Conservation (phyloP, 2,797 vertebrate species). For the Tarsius wallacei region DNA sequence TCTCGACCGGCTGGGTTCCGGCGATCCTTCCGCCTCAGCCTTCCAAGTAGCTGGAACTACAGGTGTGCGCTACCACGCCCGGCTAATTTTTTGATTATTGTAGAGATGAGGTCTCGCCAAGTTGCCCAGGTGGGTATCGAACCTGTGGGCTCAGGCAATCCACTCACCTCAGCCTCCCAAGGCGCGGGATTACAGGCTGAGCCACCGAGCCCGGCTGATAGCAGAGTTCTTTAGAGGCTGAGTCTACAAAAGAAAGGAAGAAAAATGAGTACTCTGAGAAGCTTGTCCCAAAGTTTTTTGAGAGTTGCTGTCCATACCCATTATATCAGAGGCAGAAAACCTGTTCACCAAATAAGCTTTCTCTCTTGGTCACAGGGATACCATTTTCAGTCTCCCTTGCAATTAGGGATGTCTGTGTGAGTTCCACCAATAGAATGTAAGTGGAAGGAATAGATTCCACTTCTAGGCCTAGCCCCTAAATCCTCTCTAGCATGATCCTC, state of each 20-base stretch:
- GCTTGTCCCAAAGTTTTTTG: not conserved
- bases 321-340: not conserved
- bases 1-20: too few relatives aligned
- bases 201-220: too few relatives aligned
- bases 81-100: too few relatives aligned
- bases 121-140: too few relatives aligned
- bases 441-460: not conserved
- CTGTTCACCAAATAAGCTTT: not conserved
- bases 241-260: not conserved
- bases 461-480: not conserved
- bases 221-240: not conserved
- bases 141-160: too few relatives aligned
- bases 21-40: too few relatives aligned
- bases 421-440: not conserved
- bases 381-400: not conserved
- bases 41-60: too few relatives aligned
- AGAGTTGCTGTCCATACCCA: not conserved
- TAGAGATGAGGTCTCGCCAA: too few relatives aligned
- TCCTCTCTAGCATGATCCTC: accelerated
- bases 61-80: too few relatives aligned
- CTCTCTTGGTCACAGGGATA: not conserved
- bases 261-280: not conserved
- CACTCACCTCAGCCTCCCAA: too few relatives aligned
- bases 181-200: too few relatives aligned
- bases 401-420: not conserved